A percentile compares a stretch with the other conserved stretches of the same genome.
Conservation (phyloP, 1,140 invertebrate species). For the Piezodorus guildinii region DNA sequence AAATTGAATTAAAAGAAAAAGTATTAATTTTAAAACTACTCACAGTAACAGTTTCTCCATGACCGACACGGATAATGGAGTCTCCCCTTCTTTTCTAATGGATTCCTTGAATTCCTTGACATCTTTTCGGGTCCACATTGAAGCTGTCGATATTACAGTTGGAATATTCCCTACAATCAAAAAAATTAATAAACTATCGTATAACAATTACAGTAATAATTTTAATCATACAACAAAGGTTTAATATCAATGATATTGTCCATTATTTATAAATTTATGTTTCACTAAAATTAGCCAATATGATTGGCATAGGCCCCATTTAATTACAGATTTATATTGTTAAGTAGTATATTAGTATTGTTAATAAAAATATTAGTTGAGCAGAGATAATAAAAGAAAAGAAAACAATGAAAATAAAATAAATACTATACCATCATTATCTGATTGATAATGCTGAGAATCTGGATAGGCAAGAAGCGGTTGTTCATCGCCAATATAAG, state of each 20-base stretch:
- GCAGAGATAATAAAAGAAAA: no score
- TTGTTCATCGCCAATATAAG: background rate
- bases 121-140: constrained; percentile 90
- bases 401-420: background rate
- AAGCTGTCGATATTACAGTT: constrained; percentile 39
- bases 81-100: constrained; percentile 77
- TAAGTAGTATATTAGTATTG: no score
- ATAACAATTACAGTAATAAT: no score
- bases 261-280: no score
- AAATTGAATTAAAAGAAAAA: background rate
- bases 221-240: no score
- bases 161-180: constrained; percentile 5
- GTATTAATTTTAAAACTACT: constrained; percentile 7
- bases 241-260: no score
- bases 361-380: no score
- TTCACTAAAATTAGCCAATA: no score
- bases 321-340: no score
- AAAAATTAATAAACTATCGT: no score
- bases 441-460: background rate
- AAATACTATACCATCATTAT: constrained; percentile 1
- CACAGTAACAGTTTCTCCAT: constrained; percentile 93
- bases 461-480: background rate
- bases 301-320: no score
- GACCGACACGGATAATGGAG: constrained; percentile 88
- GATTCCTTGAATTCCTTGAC: constrained; percentile 85